These are phyloP conservation scores for Tetragonula clypearis DNA, from an alignment of 1,140 invertebrate species.

Conservation along the genomic window DNA sequence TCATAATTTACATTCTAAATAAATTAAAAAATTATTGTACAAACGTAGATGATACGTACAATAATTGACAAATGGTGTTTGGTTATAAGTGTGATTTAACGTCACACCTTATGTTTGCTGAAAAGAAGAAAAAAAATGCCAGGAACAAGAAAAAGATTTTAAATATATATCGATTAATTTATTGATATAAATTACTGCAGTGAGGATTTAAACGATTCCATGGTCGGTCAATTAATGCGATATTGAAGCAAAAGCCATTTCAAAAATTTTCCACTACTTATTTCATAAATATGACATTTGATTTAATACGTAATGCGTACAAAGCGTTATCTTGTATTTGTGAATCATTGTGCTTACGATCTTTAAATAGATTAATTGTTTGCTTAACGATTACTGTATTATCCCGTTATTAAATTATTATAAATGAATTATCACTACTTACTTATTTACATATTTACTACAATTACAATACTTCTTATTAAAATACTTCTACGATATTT, in stretches of 20 bases:
- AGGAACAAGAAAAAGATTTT: background rate
- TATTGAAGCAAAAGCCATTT: background rate
- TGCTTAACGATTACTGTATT: background rate
- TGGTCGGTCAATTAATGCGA: background rate
- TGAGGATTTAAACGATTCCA: background rate
- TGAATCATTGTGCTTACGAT: conserved; percentile 1
- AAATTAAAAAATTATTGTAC: background rate
- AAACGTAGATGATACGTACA: background rate
- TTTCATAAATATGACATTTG: background rate
- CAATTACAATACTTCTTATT: too few relatives aligned
- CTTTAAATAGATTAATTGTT: background rate
- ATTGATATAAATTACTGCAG: background rate
- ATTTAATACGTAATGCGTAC: background rate
- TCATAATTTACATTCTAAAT: conserved; percentile 4
- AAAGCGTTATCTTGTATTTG: background rate
- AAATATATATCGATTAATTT: conserved; percentile 1
- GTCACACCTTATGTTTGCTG: background rate
- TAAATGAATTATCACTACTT: background rate
- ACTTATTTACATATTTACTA: background rate
- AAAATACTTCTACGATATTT: background rate
- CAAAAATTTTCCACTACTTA: background rate
- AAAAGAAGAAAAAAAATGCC: background rate
- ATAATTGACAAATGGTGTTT: background rate
- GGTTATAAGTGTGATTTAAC: too few relatives aligned
- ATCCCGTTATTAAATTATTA: background rate